These are phyloP conservation scores for Argyrosomus regius DNA, from an alignment of 2,797 vertebrate genomes.

Conservation along the genomic window DNA sequence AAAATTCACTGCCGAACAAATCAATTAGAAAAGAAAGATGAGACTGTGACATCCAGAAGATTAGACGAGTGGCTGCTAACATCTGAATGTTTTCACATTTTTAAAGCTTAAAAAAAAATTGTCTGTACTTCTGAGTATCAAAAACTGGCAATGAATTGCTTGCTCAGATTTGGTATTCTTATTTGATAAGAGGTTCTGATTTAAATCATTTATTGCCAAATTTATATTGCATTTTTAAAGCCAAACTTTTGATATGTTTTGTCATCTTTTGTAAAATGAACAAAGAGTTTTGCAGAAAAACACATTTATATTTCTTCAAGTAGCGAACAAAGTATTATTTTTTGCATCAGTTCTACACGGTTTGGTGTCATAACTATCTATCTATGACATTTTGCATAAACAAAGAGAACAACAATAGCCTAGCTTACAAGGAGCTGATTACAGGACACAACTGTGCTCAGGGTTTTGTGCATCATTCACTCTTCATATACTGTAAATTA, in stretches of 20 bases:
- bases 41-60: constrained; percentile 25
- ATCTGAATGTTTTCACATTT: constrained; percentile 20
- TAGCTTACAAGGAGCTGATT: neutral
- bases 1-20: constrained; percentile 56
- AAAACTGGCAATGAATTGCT: neutral
- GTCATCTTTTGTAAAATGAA: constrained; percentile 3
- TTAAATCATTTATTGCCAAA: neutral
- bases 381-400: neutral
- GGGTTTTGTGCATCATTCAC: neutral
- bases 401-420: neutral
- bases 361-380: neutral
- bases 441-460: neutral
- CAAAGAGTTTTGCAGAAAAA: neutral
- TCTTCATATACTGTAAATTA: neutral
- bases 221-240: neutral
- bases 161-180: neutral
- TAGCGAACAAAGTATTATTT: neutral
- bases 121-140: neutral
- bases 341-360: neutral
- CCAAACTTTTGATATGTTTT: neutral
- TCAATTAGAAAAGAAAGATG: constrained; percentile 62
- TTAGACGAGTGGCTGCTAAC: neutral
- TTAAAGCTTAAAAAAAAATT: constrained; percentile 7
- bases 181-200: neutral
- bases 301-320: neutral